Conservation (phyloP, 2,113 vertebrate genomes). For the Seriola dumerili region DNA sequence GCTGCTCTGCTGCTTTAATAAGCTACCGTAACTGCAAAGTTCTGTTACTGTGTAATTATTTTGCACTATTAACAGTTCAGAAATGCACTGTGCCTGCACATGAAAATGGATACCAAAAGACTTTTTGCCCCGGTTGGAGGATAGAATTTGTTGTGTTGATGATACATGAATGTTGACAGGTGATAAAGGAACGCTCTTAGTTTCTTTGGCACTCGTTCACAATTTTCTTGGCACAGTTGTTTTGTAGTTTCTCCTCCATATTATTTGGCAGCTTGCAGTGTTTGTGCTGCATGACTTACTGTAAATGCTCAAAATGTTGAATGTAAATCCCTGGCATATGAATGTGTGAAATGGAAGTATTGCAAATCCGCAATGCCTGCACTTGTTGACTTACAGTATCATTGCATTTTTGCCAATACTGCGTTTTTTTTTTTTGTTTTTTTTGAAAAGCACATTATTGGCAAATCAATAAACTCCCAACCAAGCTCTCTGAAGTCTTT, state of each 20-base stretch:
- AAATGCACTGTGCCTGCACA: conserved; percentile 32
- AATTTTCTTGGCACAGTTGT: conserved; percentile 9
- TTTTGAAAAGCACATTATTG: conserved; percentile 22
- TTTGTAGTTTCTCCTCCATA: conserved; percentile 18
- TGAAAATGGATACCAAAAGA: conserved; percentile 30
- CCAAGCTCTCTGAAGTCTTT: conserved; percentile 45
- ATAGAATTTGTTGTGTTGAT: conserved; percentile 40
- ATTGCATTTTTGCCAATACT: conserved; percentile 5
- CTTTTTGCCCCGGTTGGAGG: conserved; percentile 31
- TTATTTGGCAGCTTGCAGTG: conserved; percentile 36
- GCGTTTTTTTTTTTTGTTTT: neutral
- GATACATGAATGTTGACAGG: conserved; percentile 61
- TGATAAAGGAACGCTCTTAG: conserved; percentile 56
- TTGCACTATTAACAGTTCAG: conserved; percentile 45
- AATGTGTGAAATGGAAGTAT: neutral
- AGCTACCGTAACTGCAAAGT: conserved; percentile 38
- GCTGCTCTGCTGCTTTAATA: conserved; percentile 62
- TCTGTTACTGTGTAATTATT: conserved; percentile 64
- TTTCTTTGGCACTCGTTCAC: conserved; percentile 37
- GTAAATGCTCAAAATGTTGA: conserved; percentile 34
- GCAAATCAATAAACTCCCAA: conserved; percentile 25
- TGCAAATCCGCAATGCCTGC: conserved; percentile 5
- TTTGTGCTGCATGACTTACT: conserved; percentile 30
- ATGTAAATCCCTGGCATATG: conserved; percentile 19
- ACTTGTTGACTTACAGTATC: conserved; percentile 2